Evolutionary conservation across 2,888 invertebrate species (phyloP), one percentile per base, ranked within the genome.

Genomic region (Agrochola macilenta): DNA sequence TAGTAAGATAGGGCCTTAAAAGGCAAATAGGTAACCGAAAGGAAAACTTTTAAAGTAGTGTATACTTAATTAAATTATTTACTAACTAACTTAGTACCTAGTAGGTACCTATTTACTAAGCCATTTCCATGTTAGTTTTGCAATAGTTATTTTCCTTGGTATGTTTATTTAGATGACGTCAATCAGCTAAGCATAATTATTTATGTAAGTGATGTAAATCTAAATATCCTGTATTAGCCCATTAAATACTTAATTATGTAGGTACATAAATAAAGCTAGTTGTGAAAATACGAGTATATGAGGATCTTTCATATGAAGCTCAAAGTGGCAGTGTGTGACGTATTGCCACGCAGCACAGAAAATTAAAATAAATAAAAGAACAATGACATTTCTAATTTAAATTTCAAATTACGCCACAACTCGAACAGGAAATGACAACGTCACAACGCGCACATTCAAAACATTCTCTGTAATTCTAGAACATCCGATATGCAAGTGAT

Each of bases 111-210:
- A 66, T 85, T 75, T 64, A 76, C 49, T 35, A 82, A 72, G 57
- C 12, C 20, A 65, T 69, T 72, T 76, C 12, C 57, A 61, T 81
- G 57, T 82, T 85, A 61, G 49, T 35, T 65, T 76, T 46, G 49
- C 23, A 74, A 57, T 57, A 75, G 58, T 58, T 46, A 46, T 69
- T 69, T 85, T 82, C 82, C 69, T 70, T 46, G 39, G 60, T 73
- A 26, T 70, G 57, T 68, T 20, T 82, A 43, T 49, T 69, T 66
- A 30, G 58, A 61, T 81, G 80, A 84, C 78, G 71, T 72, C 80
- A 82, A 46, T 73, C 20, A 65, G 35, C 49, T 64, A 46, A 58
- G 57, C n/a, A 61, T 60, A 52, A 74, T 74, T 46, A 46, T 74
- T 46, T 57, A 57, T 57, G 12, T 39, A 35, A 30, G 49, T 74